A percentile compares a stretch with the other conserved stretches of the same genome.
Evolutionary conservation across 1,140 invertebrate genomes (phyloP).

Genomic region (Heliothis virescens): DNA sequence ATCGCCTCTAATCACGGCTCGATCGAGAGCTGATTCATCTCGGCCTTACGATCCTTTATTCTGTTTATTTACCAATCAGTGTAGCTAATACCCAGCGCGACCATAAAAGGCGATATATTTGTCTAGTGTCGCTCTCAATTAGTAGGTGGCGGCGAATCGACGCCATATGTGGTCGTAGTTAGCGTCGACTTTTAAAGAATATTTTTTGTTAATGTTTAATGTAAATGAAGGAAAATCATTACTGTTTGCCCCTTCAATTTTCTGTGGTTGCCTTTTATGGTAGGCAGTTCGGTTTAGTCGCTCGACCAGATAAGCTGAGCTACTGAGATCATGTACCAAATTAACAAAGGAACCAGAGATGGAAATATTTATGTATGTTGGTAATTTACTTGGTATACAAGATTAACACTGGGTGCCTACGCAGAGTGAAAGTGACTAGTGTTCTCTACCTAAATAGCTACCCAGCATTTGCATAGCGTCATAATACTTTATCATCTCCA

Average conservation of each 20-base stretch:
- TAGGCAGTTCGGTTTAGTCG: conserved; percentile 49
- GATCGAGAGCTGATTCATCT: conserved; percentile 83
- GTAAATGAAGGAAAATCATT: conserved; percentile 81
- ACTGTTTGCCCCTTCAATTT: conserved; percentile 79
- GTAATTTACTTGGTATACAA: too few relatives aligned
- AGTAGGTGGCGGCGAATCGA: conserved; percentile 78
- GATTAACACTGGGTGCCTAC: not conserved
- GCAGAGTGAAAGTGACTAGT: too few relatives aligned
- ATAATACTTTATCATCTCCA: too few relatives aligned
- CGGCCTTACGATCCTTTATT: conserved; percentile 71
- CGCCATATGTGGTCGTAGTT: conserved; percentile 80
- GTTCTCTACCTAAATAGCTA: too few relatives aligned
- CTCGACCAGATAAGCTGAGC: conserved; percentile 40
- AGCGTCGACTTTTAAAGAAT: conserved; percentile 76
- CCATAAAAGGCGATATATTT: conserved; percentile 84
- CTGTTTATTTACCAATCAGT: conserved; percentile 84
- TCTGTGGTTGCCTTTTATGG: conserved; percentile 70
- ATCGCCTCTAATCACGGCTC: conserved; percentile 82
- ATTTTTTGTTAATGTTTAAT: conserved; percentile 80
- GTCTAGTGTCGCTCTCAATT: conserved; percentile 83
- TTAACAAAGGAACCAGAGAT: conserved; percentile 3
- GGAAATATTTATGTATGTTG: too few relatives aligned
- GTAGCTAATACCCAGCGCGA: conserved; percentile 75
- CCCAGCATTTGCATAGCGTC: too few relatives aligned
- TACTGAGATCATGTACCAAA: conserved; percentile 7